Base-by-base conservation (phyloP, 1,140 invertebrate genomes). In the Saccostrea echinata region DNA sequence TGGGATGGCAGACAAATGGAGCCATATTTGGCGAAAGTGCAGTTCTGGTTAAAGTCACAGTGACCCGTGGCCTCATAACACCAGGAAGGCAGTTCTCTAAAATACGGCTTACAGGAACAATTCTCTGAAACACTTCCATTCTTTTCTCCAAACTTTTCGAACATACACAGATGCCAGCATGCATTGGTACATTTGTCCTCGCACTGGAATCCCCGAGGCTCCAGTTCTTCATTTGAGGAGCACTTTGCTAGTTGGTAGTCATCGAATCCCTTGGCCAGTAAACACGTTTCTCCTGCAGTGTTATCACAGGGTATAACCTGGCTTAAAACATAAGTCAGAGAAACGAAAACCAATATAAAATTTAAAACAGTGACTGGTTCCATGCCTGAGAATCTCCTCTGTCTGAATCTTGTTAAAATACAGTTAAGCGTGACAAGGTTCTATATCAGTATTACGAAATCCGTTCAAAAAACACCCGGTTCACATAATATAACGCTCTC, bases 111-210 rank as follows among this genome's bases (percentile, higher is more conserved):
- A 12, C 68, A 76, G 12, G 68, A 76, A 33, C 68, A 76, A 30
- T 76, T 76, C 13, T 16, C 13, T 13, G 68, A 27, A 33, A 76
- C 68, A 76, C 27, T 76, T 76, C 68, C 68, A 76, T 76, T 76
- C 27, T 4, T 30, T 33, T 35, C 9, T 30, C 68, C 68, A 76
- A 76, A 76, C 13, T 76, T 76, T 12, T 76, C 68, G 24, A 76
- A 16, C 68, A 76, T 76, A 76, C 68, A 76, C 68, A 76, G 30
- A 76, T 76, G 68, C 68, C 68, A 76, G 11, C 68, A 76, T 30
- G 68, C 16, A 76, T 33, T 27, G 4, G 68, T 76, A 18, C 68
- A 76, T 27, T 33, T 76, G 30, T 76, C 13, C 27, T 76, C 68
- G 27, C 68, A 76, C 4, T 33, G 68, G 68, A 76, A 76, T 30